Evolutionary conservation across 2,888 invertebrate genomes (phyloP).

Genomic region (Drosophila dives): DNA sequence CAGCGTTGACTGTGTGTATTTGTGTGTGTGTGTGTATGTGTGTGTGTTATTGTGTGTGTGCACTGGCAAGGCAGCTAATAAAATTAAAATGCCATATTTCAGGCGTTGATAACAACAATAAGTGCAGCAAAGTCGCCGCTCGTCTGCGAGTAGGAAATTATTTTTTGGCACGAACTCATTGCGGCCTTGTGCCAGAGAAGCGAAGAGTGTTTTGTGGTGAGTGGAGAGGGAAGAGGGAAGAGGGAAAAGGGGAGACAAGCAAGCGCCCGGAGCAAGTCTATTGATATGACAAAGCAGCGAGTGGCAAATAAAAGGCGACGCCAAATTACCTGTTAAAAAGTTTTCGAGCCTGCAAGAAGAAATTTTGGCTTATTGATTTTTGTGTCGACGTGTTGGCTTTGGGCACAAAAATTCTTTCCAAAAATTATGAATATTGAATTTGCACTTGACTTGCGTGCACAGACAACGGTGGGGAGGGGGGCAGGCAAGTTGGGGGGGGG

Average conservation of each 20-base stretch:
- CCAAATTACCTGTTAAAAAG: constrained; percentile 72
- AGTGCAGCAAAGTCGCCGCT: constrained; percentile 76
- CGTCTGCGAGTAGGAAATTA: constrained; percentile 69
- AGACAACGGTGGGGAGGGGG: not conserved
- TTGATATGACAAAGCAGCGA: constrained; percentile 64
- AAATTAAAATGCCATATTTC: constrained; percentile 82
- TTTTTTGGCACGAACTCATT: constrained; percentile 77
- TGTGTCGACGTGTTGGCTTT: constrained; percentile 45
- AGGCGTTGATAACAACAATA: constrained; percentile 81
- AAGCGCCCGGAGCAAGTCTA: constrained; percentile 45
- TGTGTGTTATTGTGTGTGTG: constrained; percentile 24
- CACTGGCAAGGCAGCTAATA: constrained; percentile 71
- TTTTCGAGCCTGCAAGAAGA: constrained; percentile 45
- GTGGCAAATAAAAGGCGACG: constrained; percentile 41
- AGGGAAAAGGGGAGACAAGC: not conserved
- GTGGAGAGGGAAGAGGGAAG: not conserved
- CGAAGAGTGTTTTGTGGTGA: constrained; percentile 10
- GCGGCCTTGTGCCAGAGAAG: constrained; percentile 60
- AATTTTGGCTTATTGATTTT: constrained; percentile 69
- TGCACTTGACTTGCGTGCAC: constrained; percentile 19
- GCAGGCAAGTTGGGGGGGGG: not conserved
- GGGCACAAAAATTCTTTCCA: constrained; percentile 50
- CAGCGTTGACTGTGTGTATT: constrained; percentile 11
- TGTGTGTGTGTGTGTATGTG: constrained; percentile 8
- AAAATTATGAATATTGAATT: constrained; percentile 79